These are phyloP conservation scores for Egretta garzetta DNA, from an alignment of 2,113 vertebrate genomes.

Conservation along the genomic window DNA sequence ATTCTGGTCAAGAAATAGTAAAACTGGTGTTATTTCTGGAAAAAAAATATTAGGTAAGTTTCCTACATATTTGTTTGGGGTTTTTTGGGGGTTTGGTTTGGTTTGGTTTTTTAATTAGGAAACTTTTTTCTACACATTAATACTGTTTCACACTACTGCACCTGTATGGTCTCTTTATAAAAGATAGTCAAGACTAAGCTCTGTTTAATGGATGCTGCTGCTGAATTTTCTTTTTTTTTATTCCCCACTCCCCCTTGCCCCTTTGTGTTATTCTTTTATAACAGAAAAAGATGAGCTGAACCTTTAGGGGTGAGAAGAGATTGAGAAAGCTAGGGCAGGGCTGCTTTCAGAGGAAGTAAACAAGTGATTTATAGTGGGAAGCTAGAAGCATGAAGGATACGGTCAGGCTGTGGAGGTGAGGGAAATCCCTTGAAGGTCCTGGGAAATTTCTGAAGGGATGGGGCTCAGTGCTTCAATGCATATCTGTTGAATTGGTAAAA, in stretches of 20 bases:
- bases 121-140: background rate
- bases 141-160: background rate
- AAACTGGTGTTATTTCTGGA: background rate
- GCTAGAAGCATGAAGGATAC: background rate
- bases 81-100: background rate
- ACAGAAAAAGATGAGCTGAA: background rate
- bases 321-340: background rate
- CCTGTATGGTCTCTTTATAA: background rate
- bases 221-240: background rate
- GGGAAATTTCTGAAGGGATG: background rate
- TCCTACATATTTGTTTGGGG: background rate
- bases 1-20: background rate
- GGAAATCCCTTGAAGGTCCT: background rate
- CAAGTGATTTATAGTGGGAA: background rate
- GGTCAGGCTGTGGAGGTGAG: background rate
- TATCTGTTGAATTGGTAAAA: background rate
- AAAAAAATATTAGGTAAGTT: background rate
- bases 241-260: accelerated
- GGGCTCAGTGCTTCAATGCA: too few species aligned
- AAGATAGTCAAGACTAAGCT: background rate
- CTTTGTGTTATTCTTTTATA: background rate
- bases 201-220: background rate
- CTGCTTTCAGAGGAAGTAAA: background rate
- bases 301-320: background rate
- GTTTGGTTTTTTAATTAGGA: background rate